Base-by-base conservation (phyloP, 2,888 invertebrate species). In the Phortica okadai region DNA sequence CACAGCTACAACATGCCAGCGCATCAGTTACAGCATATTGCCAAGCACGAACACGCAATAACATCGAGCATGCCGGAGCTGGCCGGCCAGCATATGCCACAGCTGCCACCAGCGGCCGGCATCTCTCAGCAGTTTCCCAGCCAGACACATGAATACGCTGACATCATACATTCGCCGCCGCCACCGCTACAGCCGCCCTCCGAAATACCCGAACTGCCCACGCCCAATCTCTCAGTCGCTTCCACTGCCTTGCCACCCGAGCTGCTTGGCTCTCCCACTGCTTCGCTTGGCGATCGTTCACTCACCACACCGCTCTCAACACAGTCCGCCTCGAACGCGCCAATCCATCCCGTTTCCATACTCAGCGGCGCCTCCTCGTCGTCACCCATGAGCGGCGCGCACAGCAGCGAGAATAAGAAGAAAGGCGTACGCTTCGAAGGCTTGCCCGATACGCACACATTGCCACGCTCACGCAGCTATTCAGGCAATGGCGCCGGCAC, bases 401-500 rank as follows among this genome's bases (percentile, higher is more conserved):
- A 75, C 16, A 77, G 80, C 42, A 78, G 80, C 56, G 87, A 89
- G 7, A 81, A 78, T 73, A 91, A 91, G 80, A 91, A 91, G 82
- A 92, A 92, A 80, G 92, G 92, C 44, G 92, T 92, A 1, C 91
- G 92, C 75, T 92, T 92, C 73, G 91, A 92, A 79, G 92, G 92
- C 54, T 89, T 92, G 41, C 86, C 91, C 2, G 92, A 92, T 75
- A 91, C 91, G 0, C 90, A 92, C 76, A 91, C 91, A 0, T 90
- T 93, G 78, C 93, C 93, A 7, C 90, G 93, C 66, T 93, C 93
- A 69, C 89, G 93, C 76, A 93, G 93, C 82, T 93, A 93, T 80
- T 92, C 93, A 0, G 93, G 93, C 74, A 90, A 93, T 59, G 92
- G 89, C 2, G 90, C 90, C 0, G 90, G 90, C 70, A 91, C 89